A percentile compares a stretch with the other conserved stretches of the same genome.
phyloP scores from a whole-genome alignment of 1,140 invertebrate genomes.

The Drosophila setifemur region DNA sequence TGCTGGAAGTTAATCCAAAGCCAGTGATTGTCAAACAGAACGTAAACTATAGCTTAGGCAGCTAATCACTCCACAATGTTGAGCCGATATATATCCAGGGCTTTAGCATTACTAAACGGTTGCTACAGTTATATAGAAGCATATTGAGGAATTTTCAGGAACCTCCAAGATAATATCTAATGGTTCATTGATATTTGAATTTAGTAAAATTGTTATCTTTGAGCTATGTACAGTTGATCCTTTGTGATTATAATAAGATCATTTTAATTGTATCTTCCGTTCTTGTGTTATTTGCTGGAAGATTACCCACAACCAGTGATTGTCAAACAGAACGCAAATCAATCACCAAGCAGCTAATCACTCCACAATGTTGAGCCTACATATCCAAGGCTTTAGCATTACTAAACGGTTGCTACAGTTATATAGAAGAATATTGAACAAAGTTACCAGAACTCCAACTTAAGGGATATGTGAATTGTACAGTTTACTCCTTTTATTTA shows the following conservation, averaged over 20 bases:
- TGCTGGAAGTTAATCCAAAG: conserved; percentile 20
- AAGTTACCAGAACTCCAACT: background rate
- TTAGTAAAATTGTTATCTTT: too few relatives aligned
- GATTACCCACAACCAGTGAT: conserved; percentile 48
- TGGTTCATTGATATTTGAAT: too few relatives aligned
- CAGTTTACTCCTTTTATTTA: too few relatives aligned
- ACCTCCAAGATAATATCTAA: too few relatives aligned
- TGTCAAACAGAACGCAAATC: conserved; percentile 76
- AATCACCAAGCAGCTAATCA: conserved; percentile 18
- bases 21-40: conserved; percentile 74
- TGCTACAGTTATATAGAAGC: too few relatives aligned
- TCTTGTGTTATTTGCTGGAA: conserved; percentile 73
- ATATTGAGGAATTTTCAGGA: too few relatives aligned
- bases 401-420: conserved; percentile 35
- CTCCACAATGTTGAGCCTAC: conserved; percentile 53
- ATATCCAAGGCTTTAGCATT: conserved; percentile 26
- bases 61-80: conserved; percentile 42
- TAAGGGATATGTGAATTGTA: background rate
- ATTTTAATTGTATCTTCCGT: too few relatives aligned
- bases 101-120: conserved; percentile 62
- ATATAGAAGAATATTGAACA: background rate
- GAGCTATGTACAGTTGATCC: too few relatives aligned
- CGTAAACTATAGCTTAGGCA: conserved; percentile 41
- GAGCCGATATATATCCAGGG: conserved; percentile 11
- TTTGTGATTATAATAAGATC: too few relatives aligned